phyloP scores from a whole-genome alignment of 35 echinoderm and acorn worm species.

The Patiria miniata region DNA sequence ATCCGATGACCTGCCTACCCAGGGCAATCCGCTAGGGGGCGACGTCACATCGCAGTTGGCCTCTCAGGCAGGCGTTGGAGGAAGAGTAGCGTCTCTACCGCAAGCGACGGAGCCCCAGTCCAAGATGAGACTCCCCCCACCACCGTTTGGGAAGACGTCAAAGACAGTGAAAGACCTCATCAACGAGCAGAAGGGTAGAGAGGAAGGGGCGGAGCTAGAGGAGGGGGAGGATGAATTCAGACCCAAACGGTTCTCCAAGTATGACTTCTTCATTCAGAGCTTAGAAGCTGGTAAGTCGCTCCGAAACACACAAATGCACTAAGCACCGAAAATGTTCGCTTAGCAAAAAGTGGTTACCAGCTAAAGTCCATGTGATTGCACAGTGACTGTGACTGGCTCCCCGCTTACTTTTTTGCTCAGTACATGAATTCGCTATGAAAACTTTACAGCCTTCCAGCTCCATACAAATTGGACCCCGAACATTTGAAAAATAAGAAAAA shows the following conservation, averaged over 20 bases:
- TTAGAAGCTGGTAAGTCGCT: slow-evolving; percentile 87
- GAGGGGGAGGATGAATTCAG: slow-evolving; percentile 42
- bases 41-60: background rate
- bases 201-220: slow-evolving; percentile 37
- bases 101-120: background rate
- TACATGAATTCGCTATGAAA: no score
- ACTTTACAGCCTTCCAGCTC: no score
- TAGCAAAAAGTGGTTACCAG: no score
- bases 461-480: no score
- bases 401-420: no score
- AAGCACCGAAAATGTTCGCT: no score
- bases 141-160: background rate
- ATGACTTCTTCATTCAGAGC: slow-evolving; percentile 99
- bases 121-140: background rate
- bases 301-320: no score
- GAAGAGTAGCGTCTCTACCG: background rate
- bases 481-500: no score
- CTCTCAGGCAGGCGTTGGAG: background rate
- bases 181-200: slow-evolving; percentile 53
- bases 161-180: slow-evolving; percentile 77
- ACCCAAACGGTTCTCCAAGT: slow-evolving; percentile 79
- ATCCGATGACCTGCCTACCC: background rate
- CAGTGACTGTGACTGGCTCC: no score
- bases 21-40: background rate
- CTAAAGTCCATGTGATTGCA: no score